A percentile compares a stretch with the other conserved stretches of the same genome.
Conservation (phyloP, 2,113 vertebrate species). For the Chionis minor region DNA sequence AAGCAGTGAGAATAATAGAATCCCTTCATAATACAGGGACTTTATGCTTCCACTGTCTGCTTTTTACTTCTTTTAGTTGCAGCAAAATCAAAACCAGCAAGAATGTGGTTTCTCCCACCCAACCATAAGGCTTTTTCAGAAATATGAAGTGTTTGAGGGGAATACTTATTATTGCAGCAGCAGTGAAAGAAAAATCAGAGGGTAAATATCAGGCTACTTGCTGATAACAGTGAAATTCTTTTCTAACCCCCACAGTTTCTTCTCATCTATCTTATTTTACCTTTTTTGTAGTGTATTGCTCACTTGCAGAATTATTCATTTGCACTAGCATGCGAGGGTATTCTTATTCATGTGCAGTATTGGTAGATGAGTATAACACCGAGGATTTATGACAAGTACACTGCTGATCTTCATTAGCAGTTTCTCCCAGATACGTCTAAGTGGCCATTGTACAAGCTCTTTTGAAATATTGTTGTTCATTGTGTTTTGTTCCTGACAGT, state of each 20-base stretch:
- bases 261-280: slow-evolving; percentile 1
- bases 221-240: background rate
- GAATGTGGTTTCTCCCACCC: background rate
- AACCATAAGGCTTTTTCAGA: background rate
- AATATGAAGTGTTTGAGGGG: background rate
- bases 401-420: slow-evolving; percentile 15
- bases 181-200: background rate
- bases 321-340: background rate
- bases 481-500: slow-evolving; percentile 73
- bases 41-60: background rate
- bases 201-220: background rate
- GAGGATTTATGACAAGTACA: background rate
- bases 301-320: background rate
- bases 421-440: background rate
- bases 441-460: background rate
- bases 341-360: slow-evolving; percentile 36
- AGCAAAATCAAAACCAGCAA: background rate
- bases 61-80: background rate
- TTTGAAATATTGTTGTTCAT: background rate
- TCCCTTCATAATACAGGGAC: background rate
- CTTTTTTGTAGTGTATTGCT: background rate
- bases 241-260: background rate
- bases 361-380: slow-evolving; percentile 29
- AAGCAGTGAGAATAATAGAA: slow-evolving; percentile 1
- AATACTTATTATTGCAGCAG: slow-evolving; percentile 5